Evolutionary conservation across 2,888 invertebrate species (phyloP).

Genomic region (Gastracanthus pulcherrimus): DNA sequence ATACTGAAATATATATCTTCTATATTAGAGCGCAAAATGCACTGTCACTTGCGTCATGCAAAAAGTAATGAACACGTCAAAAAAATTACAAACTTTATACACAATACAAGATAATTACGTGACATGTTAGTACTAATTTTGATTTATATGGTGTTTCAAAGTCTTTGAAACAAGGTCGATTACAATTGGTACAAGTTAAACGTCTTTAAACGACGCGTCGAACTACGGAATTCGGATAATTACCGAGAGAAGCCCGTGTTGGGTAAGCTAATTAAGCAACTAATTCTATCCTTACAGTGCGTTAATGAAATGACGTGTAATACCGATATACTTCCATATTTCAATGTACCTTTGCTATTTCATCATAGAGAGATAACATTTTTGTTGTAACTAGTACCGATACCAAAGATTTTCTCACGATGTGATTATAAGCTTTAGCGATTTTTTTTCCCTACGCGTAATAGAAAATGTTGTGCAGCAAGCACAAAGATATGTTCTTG

Average conservation of each 20-base stretch:
- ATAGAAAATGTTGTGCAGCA: neutral
- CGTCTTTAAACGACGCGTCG: neutral
- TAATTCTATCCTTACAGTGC: neutral
- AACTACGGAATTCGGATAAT: neutral
- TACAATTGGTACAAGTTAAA: neutral
- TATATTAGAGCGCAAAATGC: too few species aligned
- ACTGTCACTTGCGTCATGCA: neutral
- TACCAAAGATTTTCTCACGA: neutral
- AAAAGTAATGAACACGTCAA: neutral
- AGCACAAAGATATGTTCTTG: too few species aligned
- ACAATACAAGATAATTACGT: neutral
- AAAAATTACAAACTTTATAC: too few species aligned
- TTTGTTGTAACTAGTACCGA: neutral
- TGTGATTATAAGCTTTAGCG: too few species aligned
- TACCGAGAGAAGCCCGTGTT: neutral
- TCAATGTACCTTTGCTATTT: neutral
- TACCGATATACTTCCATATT: too few species aligned
- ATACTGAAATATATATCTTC: too few species aligned
- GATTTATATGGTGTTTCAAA: neutral
- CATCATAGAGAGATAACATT: neutral
- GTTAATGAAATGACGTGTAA: neutral
- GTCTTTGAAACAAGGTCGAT: slow-evolving; percentile 2
- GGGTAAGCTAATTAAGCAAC: slow-evolving; percentile 10
- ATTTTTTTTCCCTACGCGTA: neutral
- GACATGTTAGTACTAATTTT: neutral